phyloP scores from a whole-genome alignment of 2,888 invertebrate species.

The Tenthredo distinguenda region DNA sequence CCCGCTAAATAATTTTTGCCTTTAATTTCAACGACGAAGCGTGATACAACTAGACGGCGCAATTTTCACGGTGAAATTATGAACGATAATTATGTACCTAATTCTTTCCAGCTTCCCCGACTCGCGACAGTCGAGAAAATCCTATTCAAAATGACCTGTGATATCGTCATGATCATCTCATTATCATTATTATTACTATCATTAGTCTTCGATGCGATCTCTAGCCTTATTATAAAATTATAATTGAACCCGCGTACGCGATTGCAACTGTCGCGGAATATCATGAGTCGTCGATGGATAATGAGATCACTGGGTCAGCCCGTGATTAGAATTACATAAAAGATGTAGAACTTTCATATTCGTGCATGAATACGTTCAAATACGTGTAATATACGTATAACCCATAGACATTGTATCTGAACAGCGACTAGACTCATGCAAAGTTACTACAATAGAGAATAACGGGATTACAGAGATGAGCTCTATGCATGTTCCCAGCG shows the following conservation, averaged over 20 bases:
- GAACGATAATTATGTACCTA: constrained; percentile 28
- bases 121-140: constrained; percentile 22
- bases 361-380: not conserved
- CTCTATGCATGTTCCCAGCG: not conserved
- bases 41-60: not conserved
- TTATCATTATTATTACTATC: not conserved
- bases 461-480: not conserved
- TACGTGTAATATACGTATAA: not conserved
- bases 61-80: constrained; percentile 6
- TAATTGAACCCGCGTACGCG: not conserved
- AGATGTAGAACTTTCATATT: not conserved
- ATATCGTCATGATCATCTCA: not conserved
- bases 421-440: not conserved
- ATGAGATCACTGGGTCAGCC: not conserved
- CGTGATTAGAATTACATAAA: not conserved
- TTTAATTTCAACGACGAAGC: constrained; percentile 29
- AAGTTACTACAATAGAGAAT: not conserved
- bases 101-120: not conserved
- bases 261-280: not conserved
- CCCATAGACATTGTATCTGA: not conserved
- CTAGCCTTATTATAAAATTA: not conserved
- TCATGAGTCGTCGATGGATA: not conserved
- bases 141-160: not conserved
- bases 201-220: not conserved
- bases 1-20: constrained; percentile 32